Evolutionary conservation across 2,797 vertebrate species (phyloP), one percentile per base, ranked within the genome.

Genomic region (Rhadinocentrus ornatus): DNA sequence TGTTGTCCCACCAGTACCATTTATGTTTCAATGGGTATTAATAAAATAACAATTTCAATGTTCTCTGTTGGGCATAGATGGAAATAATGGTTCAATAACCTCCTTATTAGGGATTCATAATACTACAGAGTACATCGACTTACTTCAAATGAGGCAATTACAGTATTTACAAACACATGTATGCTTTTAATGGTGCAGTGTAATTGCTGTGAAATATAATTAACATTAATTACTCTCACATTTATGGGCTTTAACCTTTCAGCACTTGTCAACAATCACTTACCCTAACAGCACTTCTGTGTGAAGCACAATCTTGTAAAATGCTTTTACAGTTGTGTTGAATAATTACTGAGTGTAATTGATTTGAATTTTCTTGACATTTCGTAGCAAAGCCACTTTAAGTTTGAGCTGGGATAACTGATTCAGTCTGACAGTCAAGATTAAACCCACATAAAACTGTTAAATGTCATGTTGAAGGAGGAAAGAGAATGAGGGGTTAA

Each of bases 141-240:
- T 41, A 24, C 18, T 39, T 58, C 11, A 68, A 53, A 8, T 41
- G 24, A 62, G 52, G 10, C 1, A 35, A 18, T 20, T 44, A 67
- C 10, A 29, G 50, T 35, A 12, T 73, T 55, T 18, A 60, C 32
- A 58, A 67, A 66, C 31, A 39, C 26, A 35, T 37, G 12, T 13
- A 34, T 18, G 15, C 15, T 52, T 62, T 60, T 55, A 32, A 61
- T 26, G 35, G 29, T 7, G 3, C 32, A 26, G 24, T 68, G 12
- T 61, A 69, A 69, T 54, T 59, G 37, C 3, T 8, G 46, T 18
- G 5, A 56, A 56, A 62, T 56, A 37, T 29, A 70, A 50, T 62
- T 58, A 66, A 41, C n/a, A 52, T 66, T 0, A 31, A 62, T 62
- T 50, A 53, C 2, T 48, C 8, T 31, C 5, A 59, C 39, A 37